Percentiles rank a stretch among this genome's conserved stretches.
These are phyloP conservation scores for Octonoba sinensis DNA, from an alignment of 2,888 invertebrate genomes.

Conservation along the genomic window DNA sequence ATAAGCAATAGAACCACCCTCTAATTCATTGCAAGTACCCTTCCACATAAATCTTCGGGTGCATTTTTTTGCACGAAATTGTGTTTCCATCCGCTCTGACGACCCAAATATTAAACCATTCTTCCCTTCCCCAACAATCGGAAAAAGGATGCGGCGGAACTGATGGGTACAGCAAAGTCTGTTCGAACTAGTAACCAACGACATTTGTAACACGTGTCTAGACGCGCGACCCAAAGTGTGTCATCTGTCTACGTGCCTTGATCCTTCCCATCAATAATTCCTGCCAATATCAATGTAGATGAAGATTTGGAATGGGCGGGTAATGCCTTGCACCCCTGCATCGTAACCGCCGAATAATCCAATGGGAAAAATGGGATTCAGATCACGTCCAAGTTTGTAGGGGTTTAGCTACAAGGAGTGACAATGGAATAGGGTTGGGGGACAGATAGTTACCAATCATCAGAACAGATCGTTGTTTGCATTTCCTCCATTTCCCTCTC, in stretches of 20 bases:
- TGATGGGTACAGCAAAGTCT: conserved; percentile 36
- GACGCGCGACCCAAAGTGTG: conserved; percentile 51
- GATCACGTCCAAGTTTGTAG: conserved; percentile 47
- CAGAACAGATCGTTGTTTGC: conserved; percentile 57
- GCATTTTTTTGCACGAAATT: conserved; percentile 29
- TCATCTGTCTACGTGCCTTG: conserved; percentile 50
- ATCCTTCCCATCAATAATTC: conserved; percentile 58
- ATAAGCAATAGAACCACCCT: not conserved
- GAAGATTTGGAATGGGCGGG: conserved; percentile 53
- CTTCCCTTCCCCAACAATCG: conserved; percentile 10
- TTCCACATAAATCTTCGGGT: conserved; percentile 34
- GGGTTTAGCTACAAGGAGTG: conserved; percentile 24
- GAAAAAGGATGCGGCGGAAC: conserved; percentile 27
- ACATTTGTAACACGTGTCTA: conserved; percentile 60
- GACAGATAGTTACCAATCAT: conserved; percentile 51
- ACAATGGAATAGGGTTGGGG: conserved; percentile 31
- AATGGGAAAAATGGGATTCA: conserved; percentile 54
- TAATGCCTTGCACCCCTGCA: conserved; percentile 52
- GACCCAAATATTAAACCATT: conserved; percentile 33
- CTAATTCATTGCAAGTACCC: conserved; percentile 14
- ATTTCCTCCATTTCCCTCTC: conserved; percentile 52
- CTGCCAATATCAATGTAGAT: conserved; percentile 64
- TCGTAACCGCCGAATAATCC: conserved; percentile 51
- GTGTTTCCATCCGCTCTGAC: conserved; percentile 42
- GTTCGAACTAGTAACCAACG: conserved; percentile 49